A percentile compares a stretch with the other conserved stretches of the same genome.
phyloP scores from a whole-genome alignment of 1,140 invertebrate species.

The Pseudomyrmex dendroicus region DNA sequence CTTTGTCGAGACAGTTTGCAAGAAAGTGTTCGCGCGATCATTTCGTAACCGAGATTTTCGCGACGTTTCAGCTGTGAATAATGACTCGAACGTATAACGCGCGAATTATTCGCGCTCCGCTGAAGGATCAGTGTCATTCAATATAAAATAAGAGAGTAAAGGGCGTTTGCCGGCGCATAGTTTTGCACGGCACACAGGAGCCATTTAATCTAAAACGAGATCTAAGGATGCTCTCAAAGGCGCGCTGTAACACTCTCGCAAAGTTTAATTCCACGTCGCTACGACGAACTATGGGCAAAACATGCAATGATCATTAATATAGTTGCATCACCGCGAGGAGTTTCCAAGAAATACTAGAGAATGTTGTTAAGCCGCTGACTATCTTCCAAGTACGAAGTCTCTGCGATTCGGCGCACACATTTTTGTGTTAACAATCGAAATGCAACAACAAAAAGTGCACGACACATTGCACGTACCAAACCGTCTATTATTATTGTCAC shows the following conservation, averaged over 20 bases:
- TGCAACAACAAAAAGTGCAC: too few relatives aligned
- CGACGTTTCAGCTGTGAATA: slow-evolving; percentile 57
- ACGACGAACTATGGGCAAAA: slow-evolving; percentile 1
- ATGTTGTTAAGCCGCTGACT: background rate
- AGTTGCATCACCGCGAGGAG: background rate
- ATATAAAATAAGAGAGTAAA: background rate
- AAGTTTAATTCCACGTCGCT: background rate
- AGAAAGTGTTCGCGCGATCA: slow-evolving; percentile 61
- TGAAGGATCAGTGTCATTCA: background rate
- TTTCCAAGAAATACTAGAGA: background rate
- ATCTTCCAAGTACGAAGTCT: too few relatives aligned
- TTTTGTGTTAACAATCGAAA: too few relatives aligned
- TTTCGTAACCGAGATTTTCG: slow-evolving; percentile 55
- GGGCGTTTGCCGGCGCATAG: background rate
- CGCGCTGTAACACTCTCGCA: background rate
- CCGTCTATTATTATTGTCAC: too few relatives aligned
- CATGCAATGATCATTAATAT: background rate
- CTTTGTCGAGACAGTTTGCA: slow-evolving; percentile 52
- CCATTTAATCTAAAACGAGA: slow-evolving; percentile 13
- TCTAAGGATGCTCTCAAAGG: slow-evolving; percentile 17
- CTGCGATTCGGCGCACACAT: too few relatives aligned
- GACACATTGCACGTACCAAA: too few relatives aligned
- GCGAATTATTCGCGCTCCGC: slow-evolving; percentile 44
- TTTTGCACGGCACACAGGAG: background rate
- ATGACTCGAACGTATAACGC: slow-evolving; percentile 28